Base-by-base conservation (phyloP, 2,113 vertebrate species). In the Athene noctua region DNA sequence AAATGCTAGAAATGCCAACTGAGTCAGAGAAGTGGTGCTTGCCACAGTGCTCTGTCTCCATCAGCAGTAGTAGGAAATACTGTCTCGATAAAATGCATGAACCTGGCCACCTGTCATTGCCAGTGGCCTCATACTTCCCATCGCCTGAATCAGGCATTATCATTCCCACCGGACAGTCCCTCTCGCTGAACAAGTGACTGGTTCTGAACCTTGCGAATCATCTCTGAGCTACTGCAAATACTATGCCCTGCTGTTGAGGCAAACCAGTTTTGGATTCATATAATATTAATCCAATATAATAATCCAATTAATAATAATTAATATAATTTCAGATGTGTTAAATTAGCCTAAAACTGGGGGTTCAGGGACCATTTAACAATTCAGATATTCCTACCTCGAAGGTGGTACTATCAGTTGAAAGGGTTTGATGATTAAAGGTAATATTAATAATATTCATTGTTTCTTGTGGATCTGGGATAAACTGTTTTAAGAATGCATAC, bases 21-120 rank as follows among this genome's bases (percentile, higher is more conserved):
- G 52, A 65, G 14, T 61, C 51, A 44, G 21, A 58, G 8, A 23
- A 90, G 49, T 10, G 36, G 17, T 73, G 30, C 13, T 12, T 23
- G 20, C 15, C 17, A 20, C 0, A 6, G 36, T 6, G 6, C 10
- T 80, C 77, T 1, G 0, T 57, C 9, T 21, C 7, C 67, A 44
- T 27, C 11, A 68, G 12, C 1, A 0, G 4, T 0, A 44, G 11
- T 11, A 7, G 36, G 34, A 78, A 78, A 21, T 34, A 15, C 5
- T 25, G 4, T 18, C 30, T 77, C 27, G 1, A 5, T 18, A 52
- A 89, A 52, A 4, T 5, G 4, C 22, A 23, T 6, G 12, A 87
- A 4, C 22, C 57, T 86, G 71, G 34, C 22, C 15, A 52, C 9
- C 1, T 2, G 14, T 47, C 16, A 5, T 12, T 20, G 30, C 21